Evolutionary conservation across 2,113 vertebrate species (phyloP), one percentile per base, ranked within the genome.

Genomic region (Lamprotornis superbus): DNA sequence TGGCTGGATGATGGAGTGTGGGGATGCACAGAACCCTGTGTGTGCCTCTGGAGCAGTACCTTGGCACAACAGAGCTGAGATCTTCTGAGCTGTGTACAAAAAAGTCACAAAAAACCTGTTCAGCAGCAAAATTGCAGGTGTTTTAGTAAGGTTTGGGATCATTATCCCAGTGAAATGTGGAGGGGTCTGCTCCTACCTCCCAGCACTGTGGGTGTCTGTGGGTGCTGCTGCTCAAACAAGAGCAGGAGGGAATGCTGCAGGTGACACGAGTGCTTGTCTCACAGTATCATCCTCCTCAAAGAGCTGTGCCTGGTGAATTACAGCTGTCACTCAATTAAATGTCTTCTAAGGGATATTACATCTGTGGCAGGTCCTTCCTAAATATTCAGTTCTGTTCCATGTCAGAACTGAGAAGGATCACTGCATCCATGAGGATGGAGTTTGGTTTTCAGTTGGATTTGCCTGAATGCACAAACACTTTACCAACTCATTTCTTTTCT

Each of bases 1-100:
- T 78, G 67, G 30, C 25, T n/a, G 27, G 61, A 9, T 53, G 81
- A 11, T 40, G 22, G 47, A 8, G 28, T 9, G 24, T 27, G 35
- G 64, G 60, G 39, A 35, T 68, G 28, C 9, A 7, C 33, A 27
- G 24, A 64, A 15, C n/a, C 13, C 12, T 30, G 31, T 23, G 7
- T 57, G 23, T 77, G 52, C 56, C 55, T 63, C 55, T 53, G 22
- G 24, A 57, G 55, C 47, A 42, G 37, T 25, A 20, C 30, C 0
- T 2, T 15, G 40, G 42, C 19, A 28, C 23, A 31, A 0, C 3
- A 57, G 30, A 50, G 30, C n/a, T 50, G 81, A 61, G 67, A 57
- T 39, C 23, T 47, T 35, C 22, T 0, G 0, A 57, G 23, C 2
- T 4, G 3, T 3, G 3, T 15, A 27, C 79, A 42, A 74, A 27